Percentiles rank a stretch among this genome's conserved stretches.
These are phyloP conservation scores for Drosophila asahinai DNA, from an alignment of 1,140 invertebrate genomes.

Conservation along the genomic window DNA sequence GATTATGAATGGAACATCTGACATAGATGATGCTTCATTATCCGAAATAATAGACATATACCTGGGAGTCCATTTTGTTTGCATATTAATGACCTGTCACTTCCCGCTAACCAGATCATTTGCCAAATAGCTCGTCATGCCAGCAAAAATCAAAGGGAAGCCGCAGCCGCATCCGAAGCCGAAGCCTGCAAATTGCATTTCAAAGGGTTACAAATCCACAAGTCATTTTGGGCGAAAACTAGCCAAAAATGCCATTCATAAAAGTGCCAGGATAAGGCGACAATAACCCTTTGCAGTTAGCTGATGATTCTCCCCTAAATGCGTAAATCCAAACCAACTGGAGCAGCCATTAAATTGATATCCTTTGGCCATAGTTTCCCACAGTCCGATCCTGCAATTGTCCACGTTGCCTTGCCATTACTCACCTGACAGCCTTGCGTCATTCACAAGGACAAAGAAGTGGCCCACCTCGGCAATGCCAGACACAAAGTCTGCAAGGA, in stretches of 20 bases:
- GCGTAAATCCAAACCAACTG: conserved; percentile 13
- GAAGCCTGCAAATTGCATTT: conserved; percentile 18
- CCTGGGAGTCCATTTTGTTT: conserved; percentile 14
- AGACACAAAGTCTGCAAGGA: conserved; percentile 65
- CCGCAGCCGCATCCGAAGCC: conserved; percentile 20
- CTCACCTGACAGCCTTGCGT: conserved; percentile 73
- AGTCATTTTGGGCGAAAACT: conserved; percentile 65
- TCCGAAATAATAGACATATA: background rate
- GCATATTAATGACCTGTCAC: conserved; percentile 39
- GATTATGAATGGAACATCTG: conserved; percentile 2
- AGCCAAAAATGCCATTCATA: conserved; percentile 60
- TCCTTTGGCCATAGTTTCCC: conserved; percentile 51
- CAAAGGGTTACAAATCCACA: conserved; percentile 68
- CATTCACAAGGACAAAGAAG: conserved; percentile 73
- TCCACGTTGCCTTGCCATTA: conserved; percentile 69
- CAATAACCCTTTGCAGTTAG: conserved; percentile 6
- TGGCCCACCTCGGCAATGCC: conserved; percentile 55
- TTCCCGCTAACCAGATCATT: conserved; percentile 62
- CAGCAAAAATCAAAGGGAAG: conserved; percentile 52
- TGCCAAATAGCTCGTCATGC: conserved; percentile 60
- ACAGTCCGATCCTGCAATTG: conserved; percentile 42
- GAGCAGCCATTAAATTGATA: conserved; percentile 9
- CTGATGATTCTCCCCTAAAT: conserved; percentile 2
- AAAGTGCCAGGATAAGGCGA: conserved; percentile 28
- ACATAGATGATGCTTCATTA: conserved; percentile 2